Percentiles rank a stretch among this genome's conserved stretches.
These are phyloP conservation scores for Mactra quadrangularis DNA, from an alignment of 1,140 invertebrate species.

Conservation along the genomic window DNA sequence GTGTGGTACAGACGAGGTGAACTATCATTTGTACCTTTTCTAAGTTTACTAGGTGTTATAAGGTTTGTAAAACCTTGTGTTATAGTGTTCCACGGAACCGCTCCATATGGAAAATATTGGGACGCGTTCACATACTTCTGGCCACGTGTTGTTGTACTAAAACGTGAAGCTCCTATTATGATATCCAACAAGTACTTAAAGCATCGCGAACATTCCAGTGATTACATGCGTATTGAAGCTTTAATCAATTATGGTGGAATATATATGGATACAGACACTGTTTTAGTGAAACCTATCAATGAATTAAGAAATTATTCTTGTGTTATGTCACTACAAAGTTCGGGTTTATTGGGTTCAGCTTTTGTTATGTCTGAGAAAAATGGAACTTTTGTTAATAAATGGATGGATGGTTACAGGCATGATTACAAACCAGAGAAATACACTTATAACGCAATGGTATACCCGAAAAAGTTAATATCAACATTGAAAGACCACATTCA, in stretches of 20 bases:
- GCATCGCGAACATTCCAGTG: conserved; percentile 56
- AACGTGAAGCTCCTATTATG: conserved; percentile 25
- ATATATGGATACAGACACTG: conserved; percentile 22
- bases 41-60: conserved; percentile 62
- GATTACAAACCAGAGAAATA: conserved; percentile 1
- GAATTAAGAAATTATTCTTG: neutral
- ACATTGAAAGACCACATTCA: conserved; percentile 20
- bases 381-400: conserved; percentile 20
- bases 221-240: conserved; percentile 62
- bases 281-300: conserved; percentile 11
- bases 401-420: conserved; percentile 36
- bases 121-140: conserved; percentile 56
- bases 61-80: conserved; percentile 54
- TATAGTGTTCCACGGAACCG: conserved; percentile 62
- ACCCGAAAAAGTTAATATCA: neutral
- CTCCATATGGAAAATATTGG: conserved; percentile 63
- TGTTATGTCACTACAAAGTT: neutral
- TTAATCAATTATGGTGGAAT: conserved; percentile 37
- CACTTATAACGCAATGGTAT: conserved; percentile 26
- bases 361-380: conserved; percentile 36
- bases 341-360: neutral
- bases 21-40: conserved; percentile 60
- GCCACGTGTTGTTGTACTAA: conserved; percentile 52
- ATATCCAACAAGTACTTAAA: conserved; percentile 42
- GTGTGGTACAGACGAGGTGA: conserved; percentile 56